Conservation (phyloP, 2,113 vertebrate genomes). For the Machaerirhynchus nigripectus region DNA sequence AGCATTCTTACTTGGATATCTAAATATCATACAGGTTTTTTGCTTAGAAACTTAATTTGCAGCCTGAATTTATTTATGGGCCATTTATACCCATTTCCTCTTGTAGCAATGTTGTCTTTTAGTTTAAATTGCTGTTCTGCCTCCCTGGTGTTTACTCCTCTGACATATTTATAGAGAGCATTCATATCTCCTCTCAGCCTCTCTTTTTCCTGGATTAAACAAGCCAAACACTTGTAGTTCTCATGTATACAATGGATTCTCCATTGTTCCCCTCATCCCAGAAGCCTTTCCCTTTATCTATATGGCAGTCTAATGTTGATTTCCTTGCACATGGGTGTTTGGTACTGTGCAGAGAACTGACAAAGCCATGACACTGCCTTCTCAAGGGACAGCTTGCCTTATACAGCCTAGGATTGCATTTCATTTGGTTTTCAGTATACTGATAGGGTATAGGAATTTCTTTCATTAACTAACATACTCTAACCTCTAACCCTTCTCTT, state of each 20-base stretch:
- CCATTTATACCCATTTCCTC: conserved; percentile 12
- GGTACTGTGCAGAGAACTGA: background rate
- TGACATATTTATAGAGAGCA: background rate
- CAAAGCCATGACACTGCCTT: background rate
- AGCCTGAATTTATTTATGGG: conserved; percentile 6
- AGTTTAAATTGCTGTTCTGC: conserved; percentile 10
- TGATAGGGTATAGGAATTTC: background rate
- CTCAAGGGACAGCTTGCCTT: background rate
- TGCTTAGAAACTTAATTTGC: background rate
- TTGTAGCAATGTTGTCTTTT: background rate
- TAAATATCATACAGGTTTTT: background rate
- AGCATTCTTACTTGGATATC: background rate
- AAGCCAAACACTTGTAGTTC: background rate
- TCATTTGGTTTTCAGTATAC: background rate
- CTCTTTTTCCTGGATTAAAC: background rate
- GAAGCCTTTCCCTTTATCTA: background rate
- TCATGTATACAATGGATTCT: background rate
- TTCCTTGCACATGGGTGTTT: background rate
- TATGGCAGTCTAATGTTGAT: background rate
- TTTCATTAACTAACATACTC: background rate
- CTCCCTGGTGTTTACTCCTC: conserved; percentile 2
- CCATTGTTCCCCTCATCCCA: background rate
- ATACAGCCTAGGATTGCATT: background rate
- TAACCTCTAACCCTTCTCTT: background rate
- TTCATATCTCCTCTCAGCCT: background rate